Percentiles rank a stretch among this genome's conserved stretches.
phyloP scores from a whole-genome alignment of 1,140 invertebrate species.

The Aphelenchoides fujianensis region DNA sequence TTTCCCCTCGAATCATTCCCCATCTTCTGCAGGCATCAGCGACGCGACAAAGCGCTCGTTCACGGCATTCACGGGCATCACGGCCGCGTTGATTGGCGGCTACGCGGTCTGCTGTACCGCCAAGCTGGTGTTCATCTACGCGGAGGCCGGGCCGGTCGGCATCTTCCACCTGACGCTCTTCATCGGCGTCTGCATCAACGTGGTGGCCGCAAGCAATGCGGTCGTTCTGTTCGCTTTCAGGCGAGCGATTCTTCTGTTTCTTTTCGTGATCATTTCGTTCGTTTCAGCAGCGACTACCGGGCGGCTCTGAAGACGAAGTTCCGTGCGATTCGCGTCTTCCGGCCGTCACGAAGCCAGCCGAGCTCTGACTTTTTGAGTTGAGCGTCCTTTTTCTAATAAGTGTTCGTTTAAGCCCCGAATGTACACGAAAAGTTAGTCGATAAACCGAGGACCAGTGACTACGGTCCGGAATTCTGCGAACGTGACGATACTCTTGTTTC shows the following conservation, averaged over 20 bases:
- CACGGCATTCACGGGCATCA: not conserved
- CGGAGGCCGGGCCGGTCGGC: not conserved
- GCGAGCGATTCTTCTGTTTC: too few species aligned
- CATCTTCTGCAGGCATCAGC: not conserved
- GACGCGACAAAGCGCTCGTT: not conserved
- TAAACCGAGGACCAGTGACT: too few species aligned
- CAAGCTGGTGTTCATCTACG: not conserved
- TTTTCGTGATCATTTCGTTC: too few species aligned
- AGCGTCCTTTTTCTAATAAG: too few species aligned
- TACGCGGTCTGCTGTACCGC: not conserved
- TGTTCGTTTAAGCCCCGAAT: too few species aligned
- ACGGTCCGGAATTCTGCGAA: too few species aligned
- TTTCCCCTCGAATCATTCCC: not conserved
- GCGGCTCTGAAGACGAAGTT: not conserved
- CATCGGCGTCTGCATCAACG: not conserved
- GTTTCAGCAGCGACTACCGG: not conserved
- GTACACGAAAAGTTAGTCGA: too few species aligned
- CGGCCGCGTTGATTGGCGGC: not conserved
- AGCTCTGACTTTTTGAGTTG: too few species aligned
- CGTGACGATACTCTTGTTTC: too few species aligned
- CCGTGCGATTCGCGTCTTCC: too few species aligned
- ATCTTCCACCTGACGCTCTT: not conserved
- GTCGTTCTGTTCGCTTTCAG: not conserved
- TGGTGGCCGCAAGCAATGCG: not conserved
- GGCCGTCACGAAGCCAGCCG: too few species aligned